Evolutionary conservation across 2,113 vertebrate species (phyloP), one percentile per base, ranked within the genome.

Genomic region (Mesembrinibis cayennensis): DNA sequence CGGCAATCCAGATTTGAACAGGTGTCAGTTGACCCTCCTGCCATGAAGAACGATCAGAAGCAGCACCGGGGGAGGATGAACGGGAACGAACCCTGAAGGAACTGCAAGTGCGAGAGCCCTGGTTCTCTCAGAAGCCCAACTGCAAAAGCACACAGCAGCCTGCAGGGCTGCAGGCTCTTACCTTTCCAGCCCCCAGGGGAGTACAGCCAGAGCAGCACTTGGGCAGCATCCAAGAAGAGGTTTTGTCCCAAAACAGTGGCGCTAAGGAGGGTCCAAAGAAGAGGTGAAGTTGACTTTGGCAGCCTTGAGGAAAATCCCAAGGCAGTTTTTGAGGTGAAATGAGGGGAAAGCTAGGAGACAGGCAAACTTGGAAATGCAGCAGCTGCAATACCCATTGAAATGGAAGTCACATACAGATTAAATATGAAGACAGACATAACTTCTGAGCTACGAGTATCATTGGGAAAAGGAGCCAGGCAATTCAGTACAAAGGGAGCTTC

Each of bases 1-100:
- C 4, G 0, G 95, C 92, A 95, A 91, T 74, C 90, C 78, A 38
- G 50, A 71, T 95, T 87, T 87, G 94, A 96, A 83, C 72, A 90
- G 92, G 90, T 91, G 88, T 92, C 80, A 63, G 72, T 42, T 97
- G 90, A 91, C 79, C 63, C 95, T 93, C 47, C 59, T 67, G 88
- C 55, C 76, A 53, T 1, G 21, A 66, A 87, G 87, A 94, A 84
- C 6, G 30, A 55, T 44, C 80, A 87, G 85, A 71, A 86, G 88
- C 62, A 87, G 63, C 63, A 84, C 16, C 1, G 1, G 25, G 56
- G 55, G 42, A 78, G 59, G 47, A 83, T 36, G 80, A 59, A 63
- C 0, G 0, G 67, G 69, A 87, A 26, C 0, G 0, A 63, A 73
- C 52, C 61, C 47, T 36, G 69, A 52, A 55, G 66, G 61, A 93